These are phyloP conservation scores for Clinocottus analis DNA, from an alignment of 2,113 vertebrate genomes.

Conservation along the genomic window DNA sequence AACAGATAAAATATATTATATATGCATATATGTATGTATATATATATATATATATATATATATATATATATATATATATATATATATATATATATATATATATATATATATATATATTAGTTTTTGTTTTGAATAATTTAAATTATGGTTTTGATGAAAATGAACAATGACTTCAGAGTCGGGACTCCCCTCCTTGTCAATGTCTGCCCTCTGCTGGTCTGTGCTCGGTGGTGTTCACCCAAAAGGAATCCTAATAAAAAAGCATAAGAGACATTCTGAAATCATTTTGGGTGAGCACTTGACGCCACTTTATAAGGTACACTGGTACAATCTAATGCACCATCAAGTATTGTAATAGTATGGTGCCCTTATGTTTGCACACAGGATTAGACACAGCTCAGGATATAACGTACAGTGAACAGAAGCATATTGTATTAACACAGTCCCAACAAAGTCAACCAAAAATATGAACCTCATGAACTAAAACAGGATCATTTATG, in stretches of 20 bases:
- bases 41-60: no score
- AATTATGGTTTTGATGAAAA: constrained; percentile 8
- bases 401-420: not conserved
- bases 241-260: not conserved
- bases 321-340: not conserved
- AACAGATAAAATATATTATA: not conserved
- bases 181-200: not conserved
- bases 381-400: not conserved
- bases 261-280: not conserved
- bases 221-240: not conserved
- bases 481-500: not conserved
- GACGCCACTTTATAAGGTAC: no score
- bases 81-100: no score
- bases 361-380: not conserved
- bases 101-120: no score
- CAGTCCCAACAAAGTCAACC: not conserved
- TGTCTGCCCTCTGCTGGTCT: constrained; percentile 54
- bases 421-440: no score
- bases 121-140: no score
- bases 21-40: not conserved
- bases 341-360: no score
- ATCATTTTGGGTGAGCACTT: not conserved
- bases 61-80: not conserved
- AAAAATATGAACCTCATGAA: not conserved
- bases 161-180: constrained; percentile 9